Percentiles rank a stretch among this genome's conserved stretches.
Evolutionary conservation across 2,888 invertebrate genomes (phyloP).

Genomic region (Drosophila nr. perissopoda): DNA sequence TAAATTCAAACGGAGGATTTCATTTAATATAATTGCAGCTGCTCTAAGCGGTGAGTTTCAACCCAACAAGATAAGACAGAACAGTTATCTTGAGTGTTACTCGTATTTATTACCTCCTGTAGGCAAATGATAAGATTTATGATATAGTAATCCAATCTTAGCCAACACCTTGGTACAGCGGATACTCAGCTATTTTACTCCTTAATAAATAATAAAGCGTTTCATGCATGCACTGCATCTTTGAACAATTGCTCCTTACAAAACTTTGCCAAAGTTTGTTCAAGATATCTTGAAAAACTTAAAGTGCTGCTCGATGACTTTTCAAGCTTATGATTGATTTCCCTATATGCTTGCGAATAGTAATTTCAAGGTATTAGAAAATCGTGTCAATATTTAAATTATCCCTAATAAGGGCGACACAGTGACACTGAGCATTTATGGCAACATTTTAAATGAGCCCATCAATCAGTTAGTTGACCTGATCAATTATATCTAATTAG

Average conservation of each 20-base stretch:
- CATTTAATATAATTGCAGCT: slow-evolving; percentile 45
- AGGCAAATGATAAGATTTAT: not conserved
- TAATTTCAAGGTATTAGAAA: not conserved
- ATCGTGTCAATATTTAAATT: not conserved
- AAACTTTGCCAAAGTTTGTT: not conserved
- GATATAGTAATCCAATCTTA: not conserved
- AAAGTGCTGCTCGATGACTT: not conserved
- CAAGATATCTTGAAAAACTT: not conserved
- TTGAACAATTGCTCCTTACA: not conserved
- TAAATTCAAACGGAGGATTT: slow-evolving; percentile 58
- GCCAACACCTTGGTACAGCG: not conserved
- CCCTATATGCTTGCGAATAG: too few species aligned
- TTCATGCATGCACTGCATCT: not conserved
- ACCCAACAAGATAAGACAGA: not conserved
- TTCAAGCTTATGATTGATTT: not conserved
- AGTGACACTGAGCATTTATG: not conserved
- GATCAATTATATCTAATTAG: slow-evolving; percentile 47
- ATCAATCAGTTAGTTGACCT: slow-evolving; percentile 36
- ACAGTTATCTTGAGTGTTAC: not conserved
- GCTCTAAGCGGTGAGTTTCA: slow-evolving; percentile 61
- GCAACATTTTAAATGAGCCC: slow-evolving; percentile 14
- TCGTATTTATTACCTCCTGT: not conserved
- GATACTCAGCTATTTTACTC: not conserved
- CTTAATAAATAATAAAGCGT: not conserved
- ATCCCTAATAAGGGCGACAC: not conserved